Conservation (phyloP, 2,797 vertebrate genomes). For the Malurus leucopterus region DNA sequence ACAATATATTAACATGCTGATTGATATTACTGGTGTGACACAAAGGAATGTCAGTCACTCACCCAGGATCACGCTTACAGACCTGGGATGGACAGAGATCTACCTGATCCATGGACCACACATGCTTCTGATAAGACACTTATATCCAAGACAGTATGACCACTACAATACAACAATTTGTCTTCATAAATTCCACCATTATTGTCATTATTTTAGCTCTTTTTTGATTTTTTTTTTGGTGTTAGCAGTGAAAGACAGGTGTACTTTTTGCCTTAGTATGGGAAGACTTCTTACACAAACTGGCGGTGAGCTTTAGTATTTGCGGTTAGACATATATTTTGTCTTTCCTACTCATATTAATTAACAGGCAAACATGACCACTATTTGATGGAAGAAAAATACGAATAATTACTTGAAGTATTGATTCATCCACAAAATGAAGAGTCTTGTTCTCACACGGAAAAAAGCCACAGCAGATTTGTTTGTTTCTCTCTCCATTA, state of each 20-base stretch:
- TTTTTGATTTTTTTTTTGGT: not conserved
- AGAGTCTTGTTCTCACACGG: not conserved
- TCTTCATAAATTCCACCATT: not conserved
- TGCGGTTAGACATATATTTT: not conserved
- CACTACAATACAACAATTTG: not conserved
- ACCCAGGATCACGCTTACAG: not conserved
- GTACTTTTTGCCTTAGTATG: not conserved
- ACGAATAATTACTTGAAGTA: slow-evolving; percentile 59
- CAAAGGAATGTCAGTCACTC: not conserved
- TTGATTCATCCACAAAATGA: slow-evolving; percentile 52
- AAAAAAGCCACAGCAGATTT: slow-evolving; percentile 28
- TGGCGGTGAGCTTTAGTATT: not conserved
- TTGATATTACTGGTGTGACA: not conserved
- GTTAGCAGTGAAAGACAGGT: not conserved
- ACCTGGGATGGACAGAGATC: not conserved
- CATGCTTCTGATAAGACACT: not conserved
- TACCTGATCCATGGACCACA: not conserved
- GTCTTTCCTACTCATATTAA: slow-evolving; percentile 37
- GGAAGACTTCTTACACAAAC: not conserved
- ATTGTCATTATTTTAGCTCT: not conserved
- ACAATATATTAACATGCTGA: not conserved
- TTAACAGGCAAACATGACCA: slow-evolving; percentile 52
- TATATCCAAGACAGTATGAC: not conserved
- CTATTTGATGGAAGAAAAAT: slow-evolving; percentile 34
- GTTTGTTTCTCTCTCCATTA: slow-evolving; percentile 4